These are phyloP conservation scores for Etheostoma spectabile DNA, from an alignment of 2,113 vertebrate genomes.

Conservation along the genomic window DNA sequence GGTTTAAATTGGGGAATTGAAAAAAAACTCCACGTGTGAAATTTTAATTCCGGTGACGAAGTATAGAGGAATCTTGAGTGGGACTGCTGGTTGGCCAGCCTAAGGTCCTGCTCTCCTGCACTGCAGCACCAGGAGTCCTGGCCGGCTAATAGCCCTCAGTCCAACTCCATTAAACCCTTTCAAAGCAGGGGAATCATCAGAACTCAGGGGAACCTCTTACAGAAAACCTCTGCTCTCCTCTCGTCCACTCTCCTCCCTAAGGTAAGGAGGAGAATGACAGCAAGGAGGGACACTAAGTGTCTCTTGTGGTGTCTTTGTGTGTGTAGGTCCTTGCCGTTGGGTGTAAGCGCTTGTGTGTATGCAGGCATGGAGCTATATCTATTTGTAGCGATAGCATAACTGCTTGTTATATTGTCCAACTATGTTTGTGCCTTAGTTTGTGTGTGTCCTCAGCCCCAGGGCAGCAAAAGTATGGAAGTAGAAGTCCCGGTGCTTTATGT, in stretches of 20 bases:
- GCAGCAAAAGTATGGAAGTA: slow-evolving; percentile 24
- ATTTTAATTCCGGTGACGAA: slow-evolving; percentile 5
- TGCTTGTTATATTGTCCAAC: slow-evolving; percentile 40
- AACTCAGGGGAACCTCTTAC: slow-evolving; percentile 56
- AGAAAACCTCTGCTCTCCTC: slow-evolving; percentile 42
- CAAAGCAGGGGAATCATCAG: slow-evolving; percentile 43
- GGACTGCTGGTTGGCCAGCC: neutral
- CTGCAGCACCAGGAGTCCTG: slow-evolving; percentile 34
- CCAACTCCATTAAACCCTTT: slow-evolving; percentile 75
- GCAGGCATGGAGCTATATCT: slow-evolving; percentile 36
- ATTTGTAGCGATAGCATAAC: slow-evolving; percentile 34
- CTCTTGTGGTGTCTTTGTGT: slow-evolving; percentile 28
- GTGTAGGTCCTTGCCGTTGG: slow-evolving; percentile 17
- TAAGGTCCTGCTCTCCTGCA: slow-evolving; percentile 8
- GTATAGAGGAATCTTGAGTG: neutral
- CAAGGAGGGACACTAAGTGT: slow-evolving; percentile 28
- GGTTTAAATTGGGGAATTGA: neutral
- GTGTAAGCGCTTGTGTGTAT: neutral
- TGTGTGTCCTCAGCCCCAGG: slow-evolving; percentile 19
- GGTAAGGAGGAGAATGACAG: slow-evolving; percentile 48
- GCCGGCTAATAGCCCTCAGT: slow-evolving; percentile 60
- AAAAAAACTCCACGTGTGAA: neutral
- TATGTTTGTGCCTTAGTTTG: slow-evolving; percentile 36
- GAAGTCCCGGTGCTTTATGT: slow-evolving; percentile 50
- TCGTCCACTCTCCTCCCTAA: slow-evolving; percentile 48